These are phyloP conservation scores for Sebastes trivittatus DNA, from an alignment of 2,797 vertebrate genomes.

Conservation along the genomic window DNA sequence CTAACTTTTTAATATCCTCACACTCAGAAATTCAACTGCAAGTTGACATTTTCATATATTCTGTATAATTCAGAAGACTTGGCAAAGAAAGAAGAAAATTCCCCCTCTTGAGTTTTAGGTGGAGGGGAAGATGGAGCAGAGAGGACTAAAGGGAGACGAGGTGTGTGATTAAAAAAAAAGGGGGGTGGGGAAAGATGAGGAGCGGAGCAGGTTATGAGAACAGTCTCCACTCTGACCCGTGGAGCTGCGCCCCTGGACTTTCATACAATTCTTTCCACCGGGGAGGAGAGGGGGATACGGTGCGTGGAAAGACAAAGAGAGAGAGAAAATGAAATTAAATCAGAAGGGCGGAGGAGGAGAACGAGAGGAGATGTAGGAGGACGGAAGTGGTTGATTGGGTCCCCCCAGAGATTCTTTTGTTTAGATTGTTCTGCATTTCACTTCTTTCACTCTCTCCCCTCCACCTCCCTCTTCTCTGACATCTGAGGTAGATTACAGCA, in stretches of 20 bases:
- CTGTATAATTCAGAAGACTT: background rate
- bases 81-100: background rate
- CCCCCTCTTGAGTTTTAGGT: constrained; percentile 11
- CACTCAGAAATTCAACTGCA: constrained; percentile 30
- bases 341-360: constrained; percentile 72
- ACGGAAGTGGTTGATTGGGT: constrained; percentile 81
- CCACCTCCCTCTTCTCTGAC: constrained; percentile 67
- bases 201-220: constrained; percentile 81
- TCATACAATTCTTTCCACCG: constrained; percentile 76
- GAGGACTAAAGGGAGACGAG: constrained; percentile 20
- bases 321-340: constrained; percentile 72
- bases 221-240: constrained; percentile 78
- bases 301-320: constrained; percentile 78
- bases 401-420: constrained; percentile 78
- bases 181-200: constrained; percentile 53
- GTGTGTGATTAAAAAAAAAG: constrained; percentile 30
- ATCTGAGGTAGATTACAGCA: constrained; percentile 83
- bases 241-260: constrained; percentile 79
- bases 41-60: background rate
- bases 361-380: constrained; percentile 75
- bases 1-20: constrained; percentile 17
- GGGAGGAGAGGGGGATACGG: constrained; percentile 71
- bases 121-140: constrained; percentile 7
- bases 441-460: constrained; percentile 67
- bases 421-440: constrained; percentile 77